A percentile compares a stretch with the other conserved stretches of the same genome.
phyloP scores from a whole-genome alignment of 2,888 invertebrate species.

The Drosophila meridionalis region DNA sequence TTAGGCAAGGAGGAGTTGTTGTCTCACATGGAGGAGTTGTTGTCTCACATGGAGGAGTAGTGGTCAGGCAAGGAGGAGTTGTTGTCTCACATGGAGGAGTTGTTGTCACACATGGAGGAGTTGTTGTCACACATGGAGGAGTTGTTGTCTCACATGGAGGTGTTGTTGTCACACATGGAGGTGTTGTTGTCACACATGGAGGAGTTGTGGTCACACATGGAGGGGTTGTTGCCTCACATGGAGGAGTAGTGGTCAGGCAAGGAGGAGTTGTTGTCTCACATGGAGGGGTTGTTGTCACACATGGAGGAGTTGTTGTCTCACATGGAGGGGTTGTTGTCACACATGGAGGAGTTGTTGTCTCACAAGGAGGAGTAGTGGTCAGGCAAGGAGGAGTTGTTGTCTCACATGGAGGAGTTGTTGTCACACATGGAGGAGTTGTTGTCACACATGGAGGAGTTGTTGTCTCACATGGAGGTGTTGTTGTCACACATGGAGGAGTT shows the following conservation, averaged over 20 bases:
- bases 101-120: neutral
- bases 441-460: neutral
- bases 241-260: neutral
- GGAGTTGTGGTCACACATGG: slow-evolving; percentile 6
- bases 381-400: slow-evolving; percentile 12
- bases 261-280: neutral
- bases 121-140: neutral
- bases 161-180: slow-evolving; percentile 24
- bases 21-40: neutral
- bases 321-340: neutral
- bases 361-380: slow-evolving; percentile 5
- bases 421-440: neutral
- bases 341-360: neutral
- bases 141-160: neutral
- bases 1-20: neutral
- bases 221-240: neutral
- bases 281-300: neutral
- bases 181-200: slow-evolving; percentile 2
- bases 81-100: neutral
- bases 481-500: neutral
- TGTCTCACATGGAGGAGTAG: neutral
- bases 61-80: neutral
- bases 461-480: neutral
- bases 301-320: neutral
- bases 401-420: neutral